Conservation (phyloP, 2,888 invertebrate genomes). For the Diarsia rubi region DNA sequence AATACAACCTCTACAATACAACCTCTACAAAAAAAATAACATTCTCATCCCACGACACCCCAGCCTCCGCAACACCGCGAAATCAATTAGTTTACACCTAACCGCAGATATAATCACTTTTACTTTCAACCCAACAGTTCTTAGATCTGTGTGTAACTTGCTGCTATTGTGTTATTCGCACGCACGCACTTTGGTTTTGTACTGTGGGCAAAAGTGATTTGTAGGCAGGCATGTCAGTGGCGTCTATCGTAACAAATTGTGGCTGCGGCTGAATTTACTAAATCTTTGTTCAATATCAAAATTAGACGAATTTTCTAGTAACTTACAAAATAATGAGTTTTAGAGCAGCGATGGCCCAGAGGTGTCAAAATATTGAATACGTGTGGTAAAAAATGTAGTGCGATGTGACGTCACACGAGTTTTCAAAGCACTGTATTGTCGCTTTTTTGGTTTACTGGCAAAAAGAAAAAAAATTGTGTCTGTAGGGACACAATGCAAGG, state of each 20-base stretch:
- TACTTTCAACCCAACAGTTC: constrained; percentile 34
- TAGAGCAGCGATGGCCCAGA: too few relatives aligned
- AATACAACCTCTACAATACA: neutral
- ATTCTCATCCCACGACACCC: constrained; percentile 23
- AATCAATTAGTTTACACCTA: constrained; percentile 45
- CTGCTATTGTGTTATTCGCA: constrained; percentile 25
- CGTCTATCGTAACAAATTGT: neutral
- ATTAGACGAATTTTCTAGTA: neutral
- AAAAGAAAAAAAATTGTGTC: too few relatives aligned
- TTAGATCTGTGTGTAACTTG: constrained; percentile 20
- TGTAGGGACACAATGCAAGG: too few relatives aligned
- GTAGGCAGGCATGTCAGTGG: neutral
- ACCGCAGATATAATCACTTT: constrained; percentile 22
- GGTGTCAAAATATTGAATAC: too few relatives aligned
- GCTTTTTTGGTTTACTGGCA: too few relatives aligned
- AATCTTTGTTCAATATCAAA: neutral
- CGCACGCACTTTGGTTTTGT: constrained; percentile 33
- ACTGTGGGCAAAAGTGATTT: constrained; percentile 8
- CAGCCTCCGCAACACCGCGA: neutral
- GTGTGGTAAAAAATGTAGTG: too few relatives aligned
- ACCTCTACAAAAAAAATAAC: neutral
- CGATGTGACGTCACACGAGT: too few relatives aligned
- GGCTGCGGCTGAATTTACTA: neutral
- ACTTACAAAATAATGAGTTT: too few relatives aligned
- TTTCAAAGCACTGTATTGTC: too few relatives aligned